Percentiles rank a stretch among this genome's conserved stretches.
phyloP scores from a whole-genome alignment of 2,888 invertebrate species.

The Empis livida region DNA sequence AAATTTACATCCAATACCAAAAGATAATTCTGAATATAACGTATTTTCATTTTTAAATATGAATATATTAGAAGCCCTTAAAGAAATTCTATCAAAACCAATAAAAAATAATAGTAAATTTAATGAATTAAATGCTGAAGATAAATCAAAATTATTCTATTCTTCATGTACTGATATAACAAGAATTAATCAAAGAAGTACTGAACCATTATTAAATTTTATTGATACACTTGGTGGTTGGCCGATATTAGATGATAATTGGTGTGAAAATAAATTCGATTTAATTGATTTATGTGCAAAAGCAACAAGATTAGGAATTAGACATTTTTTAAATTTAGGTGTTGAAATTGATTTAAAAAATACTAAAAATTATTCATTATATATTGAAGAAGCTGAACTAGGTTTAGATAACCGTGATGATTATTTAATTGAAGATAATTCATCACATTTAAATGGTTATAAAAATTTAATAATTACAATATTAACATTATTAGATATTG shows the following conservation, averaged over 20 bases:
- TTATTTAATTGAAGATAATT: conserved; percentile 8
- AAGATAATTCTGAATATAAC: conserved; percentile 10
- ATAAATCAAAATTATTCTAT: conserved; percentile 11
- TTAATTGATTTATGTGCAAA: conserved; percentile 11
- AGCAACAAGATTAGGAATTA: conserved; percentile 4
- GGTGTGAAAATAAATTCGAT: conserved; percentile 10
- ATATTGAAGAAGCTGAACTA: conserved; percentile 8
- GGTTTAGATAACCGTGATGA: conserved; percentile 11
- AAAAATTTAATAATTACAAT: not conserved
- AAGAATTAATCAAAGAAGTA: conserved; percentile 9
- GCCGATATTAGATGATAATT: conserved; percentile 12
- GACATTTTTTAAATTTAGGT: conserved; percentile 4
- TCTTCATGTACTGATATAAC: conserved; percentile 9
- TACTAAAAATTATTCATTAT: conserved; percentile 9
- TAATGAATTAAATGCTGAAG: conserved; percentile 1
- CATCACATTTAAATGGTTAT: conserved; percentile 11
- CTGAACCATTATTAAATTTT: conserved; percentile 11
- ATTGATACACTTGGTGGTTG: conserved; percentile 13
- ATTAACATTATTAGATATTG: conserved; percentile 10
- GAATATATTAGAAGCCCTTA: conserved; percentile 11
- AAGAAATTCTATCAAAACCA: conserved; percentile 8
- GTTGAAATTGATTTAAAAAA: conserved; percentile 12
- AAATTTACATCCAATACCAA: conserved; percentile 11
- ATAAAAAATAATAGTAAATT: not conserved
- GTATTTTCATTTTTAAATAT: conserved; percentile 10